phyloP scores from a whole-genome alignment of 2,113 vertebrate genomes.

The Dascyllus trimaculatus region DNA sequence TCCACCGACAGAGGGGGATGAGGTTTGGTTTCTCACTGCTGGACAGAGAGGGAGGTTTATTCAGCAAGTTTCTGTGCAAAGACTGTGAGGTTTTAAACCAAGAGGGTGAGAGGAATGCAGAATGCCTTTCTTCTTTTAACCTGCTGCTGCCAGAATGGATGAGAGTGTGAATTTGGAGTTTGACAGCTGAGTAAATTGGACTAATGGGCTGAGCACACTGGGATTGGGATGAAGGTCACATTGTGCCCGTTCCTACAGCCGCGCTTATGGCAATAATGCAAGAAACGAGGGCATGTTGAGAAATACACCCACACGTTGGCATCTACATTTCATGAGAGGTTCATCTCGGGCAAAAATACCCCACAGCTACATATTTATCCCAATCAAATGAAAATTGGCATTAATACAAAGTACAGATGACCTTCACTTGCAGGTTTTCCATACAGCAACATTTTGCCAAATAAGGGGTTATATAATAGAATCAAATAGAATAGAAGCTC shows the following conservation, averaged over 20 bases:
- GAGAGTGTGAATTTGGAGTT: constrained; percentile 66
- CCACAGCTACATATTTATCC: constrained; percentile 27
- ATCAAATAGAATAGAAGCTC: not conserved
- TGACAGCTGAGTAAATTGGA: constrained; percentile 81
- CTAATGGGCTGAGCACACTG: constrained; percentile 71
- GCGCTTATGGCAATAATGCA: constrained; percentile 48
- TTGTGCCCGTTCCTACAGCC: constrained; percentile 37
- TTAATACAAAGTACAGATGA: not conserved
- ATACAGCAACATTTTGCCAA: not conserved
- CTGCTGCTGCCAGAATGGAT: constrained; percentile 55
- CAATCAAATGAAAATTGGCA: constrained; percentile 5
- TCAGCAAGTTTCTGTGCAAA: constrained; percentile 68
- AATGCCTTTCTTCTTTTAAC: constrained; percentile 58
- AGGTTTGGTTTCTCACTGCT: constrained; percentile 58
- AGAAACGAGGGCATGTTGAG: constrained; percentile 27
- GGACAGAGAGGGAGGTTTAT: constrained; percentile 66
- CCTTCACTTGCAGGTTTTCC: not conserved
- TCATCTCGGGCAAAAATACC: constrained; percentile 22
- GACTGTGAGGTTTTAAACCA: constrained; percentile 50
- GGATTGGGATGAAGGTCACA: constrained; percentile 68
- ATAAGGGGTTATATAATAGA: not conserved
- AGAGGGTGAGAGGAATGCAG: constrained; percentile 60
- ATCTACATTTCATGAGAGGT: constrained; percentile 32
- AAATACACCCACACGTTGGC: constrained; percentile 39
- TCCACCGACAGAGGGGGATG: constrained; percentile 49